Evolutionary conservation across 1,140 invertebrate species (phyloP).

Genomic region (Drosophila tsacasi): DNA sequence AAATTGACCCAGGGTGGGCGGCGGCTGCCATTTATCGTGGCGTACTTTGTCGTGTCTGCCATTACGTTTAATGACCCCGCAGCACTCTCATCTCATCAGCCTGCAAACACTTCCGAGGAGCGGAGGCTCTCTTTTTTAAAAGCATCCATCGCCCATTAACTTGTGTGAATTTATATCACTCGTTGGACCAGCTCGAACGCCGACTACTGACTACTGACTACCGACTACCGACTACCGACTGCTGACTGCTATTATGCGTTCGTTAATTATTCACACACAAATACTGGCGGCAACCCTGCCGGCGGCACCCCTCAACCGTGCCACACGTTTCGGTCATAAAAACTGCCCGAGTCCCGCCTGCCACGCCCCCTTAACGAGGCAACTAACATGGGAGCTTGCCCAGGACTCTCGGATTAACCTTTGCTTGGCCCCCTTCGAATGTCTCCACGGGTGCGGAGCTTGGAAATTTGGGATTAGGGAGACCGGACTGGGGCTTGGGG

Average conservation of each 20-base stretch:
- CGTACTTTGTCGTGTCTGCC: slow-evolving; percentile 60
- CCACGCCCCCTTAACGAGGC: slow-evolving; percentile 75
- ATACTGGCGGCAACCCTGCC: slow-evolving; percentile 27
- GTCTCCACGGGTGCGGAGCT: slow-evolving; percentile 42
- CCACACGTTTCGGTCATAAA: slow-evolving; percentile 79
- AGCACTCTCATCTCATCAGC: slow-evolving; percentile 55
- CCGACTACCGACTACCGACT: slow-evolving; percentile 35
- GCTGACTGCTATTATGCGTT: slow-evolving; percentile 77
- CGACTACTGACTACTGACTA: slow-evolving; percentile 17
- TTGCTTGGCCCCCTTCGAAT: slow-evolving; percentile 43
- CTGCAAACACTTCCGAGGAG: slow-evolving; percentile 32
- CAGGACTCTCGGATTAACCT: slow-evolving; percentile 61
- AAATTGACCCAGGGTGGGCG: slow-evolving; percentile 43
- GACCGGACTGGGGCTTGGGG: slow-evolving; percentile 16
- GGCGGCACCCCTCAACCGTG: slow-evolving; percentile 11
- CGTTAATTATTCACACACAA: slow-evolving; percentile 81
- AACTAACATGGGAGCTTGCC: slow-evolving; percentile 43
- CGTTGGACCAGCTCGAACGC: slow-evolving; percentile 52
- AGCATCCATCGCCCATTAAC: slow-evolving; percentile 77
- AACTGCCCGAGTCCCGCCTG: slow-evolving; percentile 52
- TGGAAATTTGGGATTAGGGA: slow-evolving; percentile 17
- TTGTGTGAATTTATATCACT: slow-evolving; percentile 81
- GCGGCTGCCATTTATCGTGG: slow-evolving; percentile 50
- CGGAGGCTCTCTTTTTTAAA: slow-evolving; percentile 62
- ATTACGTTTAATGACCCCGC: slow-evolving; percentile 61